phyloP scores from a whole-genome alignment of 2,888 invertebrate genomes.

The Falcaria lacertinaria region DNA sequence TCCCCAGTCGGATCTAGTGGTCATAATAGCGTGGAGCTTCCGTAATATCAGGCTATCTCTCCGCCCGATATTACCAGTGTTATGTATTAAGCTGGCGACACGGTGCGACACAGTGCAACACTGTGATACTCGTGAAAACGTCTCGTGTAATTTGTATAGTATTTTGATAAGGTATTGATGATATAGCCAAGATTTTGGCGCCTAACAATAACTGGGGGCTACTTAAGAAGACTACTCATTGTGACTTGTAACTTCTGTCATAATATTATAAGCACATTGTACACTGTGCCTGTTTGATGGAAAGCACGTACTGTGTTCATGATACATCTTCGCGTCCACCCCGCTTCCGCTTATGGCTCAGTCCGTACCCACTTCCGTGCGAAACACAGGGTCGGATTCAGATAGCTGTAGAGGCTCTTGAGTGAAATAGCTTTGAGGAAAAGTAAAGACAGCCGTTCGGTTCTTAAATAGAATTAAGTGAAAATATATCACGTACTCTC shows the following conservation, averaged over 20 bases:
- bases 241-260: too few relatives aligned
- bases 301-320: constrained; percentile 1
- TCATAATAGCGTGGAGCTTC: not conserved
- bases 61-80: not conserved
- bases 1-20: not conserved
- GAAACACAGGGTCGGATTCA: constrained; percentile 20
- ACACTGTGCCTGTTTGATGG: constrained; percentile 12
- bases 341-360: constrained; percentile 16
- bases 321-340: constrained; percentile 4
- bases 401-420: not conserved
- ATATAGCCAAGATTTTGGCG: too few relatives aligned
- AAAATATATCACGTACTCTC: too few relatives aligned
- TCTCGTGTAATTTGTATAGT: constrained; percentile 13
- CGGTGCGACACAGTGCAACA: not conserved
- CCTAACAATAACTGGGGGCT: too few relatives aligned
- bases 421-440: not conserved
- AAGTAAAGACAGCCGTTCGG: too few relatives aligned
- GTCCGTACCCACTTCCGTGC: constrained; percentile 22
- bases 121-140: constrained; percentile 6
- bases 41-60: not conserved
- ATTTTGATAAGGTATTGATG: too few relatives aligned
- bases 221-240: too few relatives aligned
- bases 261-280: constrained; percentile 12
- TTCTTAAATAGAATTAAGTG: too few relatives aligned
- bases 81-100: not conserved